phyloP scores from a whole-genome alignment of 2,888 invertebrate genomes.

The Drosophila subquinaria region DNA sequence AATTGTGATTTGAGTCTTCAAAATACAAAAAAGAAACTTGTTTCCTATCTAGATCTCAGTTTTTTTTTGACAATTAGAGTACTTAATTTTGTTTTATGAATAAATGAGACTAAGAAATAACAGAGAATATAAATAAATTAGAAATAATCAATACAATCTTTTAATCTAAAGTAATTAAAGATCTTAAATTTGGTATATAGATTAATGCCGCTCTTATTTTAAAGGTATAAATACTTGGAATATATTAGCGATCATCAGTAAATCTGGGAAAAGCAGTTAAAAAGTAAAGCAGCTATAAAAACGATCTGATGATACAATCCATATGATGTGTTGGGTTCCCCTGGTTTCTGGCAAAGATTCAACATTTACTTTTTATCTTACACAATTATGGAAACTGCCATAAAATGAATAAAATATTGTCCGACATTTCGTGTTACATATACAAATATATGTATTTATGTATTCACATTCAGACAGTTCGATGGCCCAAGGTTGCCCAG shows the following conservation, averaged over 20 bases:
- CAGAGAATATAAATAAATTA: neutral
- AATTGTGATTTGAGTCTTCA: neutral
- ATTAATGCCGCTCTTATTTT: neutral
- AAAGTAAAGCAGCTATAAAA: conserved; percentile 12
- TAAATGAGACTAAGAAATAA: neutral
- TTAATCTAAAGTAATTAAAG: neutral
- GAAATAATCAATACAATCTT: neutral
- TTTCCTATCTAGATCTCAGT: neutral
- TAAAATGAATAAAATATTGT: conserved; percentile 69
- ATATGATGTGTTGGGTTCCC: conserved; percentile 20
- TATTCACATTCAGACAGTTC: conserved; percentile 42
- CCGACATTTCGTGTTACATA: conserved; percentile 36
- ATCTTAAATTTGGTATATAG: neutral
- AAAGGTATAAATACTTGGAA: neutral
- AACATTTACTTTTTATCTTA: conserved; percentile 55
- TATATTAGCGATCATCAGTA: conserved; percentile 4
- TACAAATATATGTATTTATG: conserved; percentile 7
- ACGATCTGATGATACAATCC: conserved; percentile 17
- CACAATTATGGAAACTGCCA: conserved; percentile 49
- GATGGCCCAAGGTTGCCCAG: conserved; percentile 64
- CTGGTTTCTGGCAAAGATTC: conserved; percentile 41
- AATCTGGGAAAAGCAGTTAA: conserved; percentile 7
- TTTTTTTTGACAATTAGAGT: too few species aligned
- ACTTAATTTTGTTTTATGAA: too few species aligned
- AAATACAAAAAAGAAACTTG: conserved; percentile 8